phyloP scores from a whole-genome alignment of 2,888 invertebrate genomes.

The Caradrina kadenii region DNA sequence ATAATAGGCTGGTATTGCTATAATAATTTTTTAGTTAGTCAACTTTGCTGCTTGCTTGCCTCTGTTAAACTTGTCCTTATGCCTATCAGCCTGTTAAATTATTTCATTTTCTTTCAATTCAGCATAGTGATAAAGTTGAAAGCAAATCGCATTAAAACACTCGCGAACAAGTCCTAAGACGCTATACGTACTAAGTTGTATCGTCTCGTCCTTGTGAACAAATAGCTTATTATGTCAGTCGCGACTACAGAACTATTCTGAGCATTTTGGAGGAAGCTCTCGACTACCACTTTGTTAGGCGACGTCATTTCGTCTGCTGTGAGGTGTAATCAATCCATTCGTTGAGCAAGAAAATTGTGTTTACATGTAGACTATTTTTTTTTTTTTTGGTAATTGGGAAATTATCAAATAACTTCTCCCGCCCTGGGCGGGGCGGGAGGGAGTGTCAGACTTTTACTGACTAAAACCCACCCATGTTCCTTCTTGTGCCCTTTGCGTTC shows the following conservation, averaged over 20 bases:
- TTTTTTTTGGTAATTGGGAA: too few species aligned
- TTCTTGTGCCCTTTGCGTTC: too few species aligned
- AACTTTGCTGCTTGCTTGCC: too few species aligned
- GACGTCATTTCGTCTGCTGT: constrained; percentile 5
- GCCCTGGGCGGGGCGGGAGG: too few species aligned
- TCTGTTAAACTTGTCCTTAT: too few species aligned
- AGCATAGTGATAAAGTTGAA: neutral
- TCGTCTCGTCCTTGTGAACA: constrained; percentile 34
- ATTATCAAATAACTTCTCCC: too few species aligned
- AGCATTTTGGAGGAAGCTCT: constrained; percentile 29
- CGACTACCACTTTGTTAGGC: constrained; percentile 16
- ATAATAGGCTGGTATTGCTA: too few species aligned
- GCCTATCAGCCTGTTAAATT: too few species aligned
- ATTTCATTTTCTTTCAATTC: too few species aligned
- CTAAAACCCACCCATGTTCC: too few species aligned
- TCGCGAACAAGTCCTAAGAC: constrained; percentile 4
- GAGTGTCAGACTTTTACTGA: too few species aligned
- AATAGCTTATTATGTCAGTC: constrained; percentile 37
- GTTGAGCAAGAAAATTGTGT: constrained; percentile 36
- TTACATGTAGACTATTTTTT: constrained; percentile 4
- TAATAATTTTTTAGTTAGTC: too few species aligned
- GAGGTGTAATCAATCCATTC: constrained; percentile 36
- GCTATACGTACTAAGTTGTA: constrained; percentile 7
- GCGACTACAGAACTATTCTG: constrained; percentile 34
- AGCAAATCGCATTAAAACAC: constrained; percentile 1